Base-by-base conservation (phyloP, 1,140 invertebrate species). In the Ridgeia piscesae region DNA sequence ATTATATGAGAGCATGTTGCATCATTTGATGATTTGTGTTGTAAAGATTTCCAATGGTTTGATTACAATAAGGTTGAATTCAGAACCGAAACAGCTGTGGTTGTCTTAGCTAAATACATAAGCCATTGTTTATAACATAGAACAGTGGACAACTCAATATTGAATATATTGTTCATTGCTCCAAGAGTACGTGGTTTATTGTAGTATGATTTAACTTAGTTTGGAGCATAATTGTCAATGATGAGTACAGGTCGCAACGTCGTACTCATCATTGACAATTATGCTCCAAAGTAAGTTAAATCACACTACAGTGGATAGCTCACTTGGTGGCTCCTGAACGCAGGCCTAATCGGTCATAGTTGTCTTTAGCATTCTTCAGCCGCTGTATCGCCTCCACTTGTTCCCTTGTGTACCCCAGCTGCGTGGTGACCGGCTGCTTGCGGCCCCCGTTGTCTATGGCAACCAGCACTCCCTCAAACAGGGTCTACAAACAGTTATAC, bases 321-420 rank as follows among this genome's bases (percentile, higher is more conserved):
- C 94, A 96, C 95, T 95, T 96, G 42, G 94, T 93, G 31, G 95
- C 95, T 33, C 94, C 94, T 33, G 93, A 94, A 8, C 91, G 33
- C 9, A 96, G 91, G 34, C 96, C 96, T 0, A 96, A 94, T 58
- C 95, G 92, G 92, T 96, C 96, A 92, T 95, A 95, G 93, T 96
- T 95, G 89, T 93, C 94, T 93, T 95, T 96, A 35, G 95, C 94
- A 94, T 95, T 95, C 93, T 95, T 96, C 11, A 96, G 93, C 88
- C 94, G 94, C 92, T 96, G 95, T 92, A 96, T 96, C 33, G 95
- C 95, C 1, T 96, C 95, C 33, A 95, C 94, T 93, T 96, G 96
- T 58, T 96, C 96, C 91, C 95, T 95, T 33, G 94, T 96, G 93
- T 96, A 96, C 21, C 95, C 95, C 4, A 96, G 94, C 91, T 95